Evolutionary conservation across 2,797 vertebrate species (phyloP).

Genomic region (Netta rufina): DNA sequence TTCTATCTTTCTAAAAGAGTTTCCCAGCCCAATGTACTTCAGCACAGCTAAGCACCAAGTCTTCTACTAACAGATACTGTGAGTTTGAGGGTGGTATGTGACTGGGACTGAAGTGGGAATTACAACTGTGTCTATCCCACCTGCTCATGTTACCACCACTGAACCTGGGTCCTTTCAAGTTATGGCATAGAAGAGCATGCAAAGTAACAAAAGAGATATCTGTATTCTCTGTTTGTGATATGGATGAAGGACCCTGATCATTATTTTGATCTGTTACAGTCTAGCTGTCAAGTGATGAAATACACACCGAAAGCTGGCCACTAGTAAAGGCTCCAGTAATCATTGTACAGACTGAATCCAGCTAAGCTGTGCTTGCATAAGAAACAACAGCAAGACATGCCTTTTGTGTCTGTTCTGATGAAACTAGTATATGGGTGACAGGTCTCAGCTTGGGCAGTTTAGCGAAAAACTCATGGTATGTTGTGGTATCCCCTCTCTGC

Average conservation of each 20-base stretch:
- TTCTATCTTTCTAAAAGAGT: not conserved
- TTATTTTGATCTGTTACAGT: not conserved
- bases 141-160: not conserved
- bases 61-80: not conserved
- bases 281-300: not conserved
- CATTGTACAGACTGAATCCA: not conserved
- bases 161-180: not conserved
- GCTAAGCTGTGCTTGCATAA: not conserved
- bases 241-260: not conserved
- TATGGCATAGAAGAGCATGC: not conserved
- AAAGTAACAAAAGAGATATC: not conserved
- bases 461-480: not conserved
- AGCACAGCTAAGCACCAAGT: not conserved
- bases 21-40: not conserved
- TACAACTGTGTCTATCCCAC: not conserved
- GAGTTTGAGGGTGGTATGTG: not conserved
- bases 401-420: not conserved
- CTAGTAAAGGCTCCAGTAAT: not conserved
- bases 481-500: not conserved
- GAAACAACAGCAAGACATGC: not conserved
- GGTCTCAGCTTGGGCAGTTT: not conserved
- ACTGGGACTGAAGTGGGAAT: not conserved
- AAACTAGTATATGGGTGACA: not conserved
- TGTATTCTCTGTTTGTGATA: not conserved
- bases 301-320: not conserved